Conservation (phyloP, 1,140 invertebrate species). For the Anastrepha ludens region DNA sequence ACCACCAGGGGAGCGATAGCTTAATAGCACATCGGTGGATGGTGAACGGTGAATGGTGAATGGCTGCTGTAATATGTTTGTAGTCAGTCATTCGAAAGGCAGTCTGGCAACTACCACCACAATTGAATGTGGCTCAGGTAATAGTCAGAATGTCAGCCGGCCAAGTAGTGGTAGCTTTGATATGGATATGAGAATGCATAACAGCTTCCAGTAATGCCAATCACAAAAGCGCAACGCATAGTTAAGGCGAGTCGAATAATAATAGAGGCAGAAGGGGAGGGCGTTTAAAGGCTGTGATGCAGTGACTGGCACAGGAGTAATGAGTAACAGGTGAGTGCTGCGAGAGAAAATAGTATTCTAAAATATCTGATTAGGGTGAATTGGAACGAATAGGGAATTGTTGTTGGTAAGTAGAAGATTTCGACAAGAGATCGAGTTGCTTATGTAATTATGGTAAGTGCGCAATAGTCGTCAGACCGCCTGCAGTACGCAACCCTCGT, state of each 20-base stretch:
- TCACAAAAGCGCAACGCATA: not conserved
- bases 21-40: not conserved
- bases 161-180: constrained; percentile 17
- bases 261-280: not conserved
- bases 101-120: not conserved
- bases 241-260: too few relatives aligned
- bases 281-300: not conserved
- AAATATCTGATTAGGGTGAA: too few relatives aligned
- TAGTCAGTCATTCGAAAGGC: not conserved
- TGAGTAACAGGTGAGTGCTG: too few relatives aligned
- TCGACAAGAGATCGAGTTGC: too few relatives aligned
- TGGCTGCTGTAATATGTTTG: not conserved
- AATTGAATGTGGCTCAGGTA: not conserved
- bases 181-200: not conserved
- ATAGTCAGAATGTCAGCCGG: not conserved
- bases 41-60: not conserved
- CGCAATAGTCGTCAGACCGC: too few relatives aligned
- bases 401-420: too few relatives aligned
- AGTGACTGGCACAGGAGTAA: not conserved
- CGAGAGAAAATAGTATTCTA: too few relatives aligned
- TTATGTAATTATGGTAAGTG: too few relatives aligned
- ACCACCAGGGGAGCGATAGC: constrained; percentile 1
- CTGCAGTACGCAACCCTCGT: too few relatives aligned
- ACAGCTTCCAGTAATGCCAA: constrained; percentile 22
- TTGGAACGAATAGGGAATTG: too few relatives aligned